Conservation (phyloP, 2,888 invertebrate species). For the Drosophila mulleri region DNA sequence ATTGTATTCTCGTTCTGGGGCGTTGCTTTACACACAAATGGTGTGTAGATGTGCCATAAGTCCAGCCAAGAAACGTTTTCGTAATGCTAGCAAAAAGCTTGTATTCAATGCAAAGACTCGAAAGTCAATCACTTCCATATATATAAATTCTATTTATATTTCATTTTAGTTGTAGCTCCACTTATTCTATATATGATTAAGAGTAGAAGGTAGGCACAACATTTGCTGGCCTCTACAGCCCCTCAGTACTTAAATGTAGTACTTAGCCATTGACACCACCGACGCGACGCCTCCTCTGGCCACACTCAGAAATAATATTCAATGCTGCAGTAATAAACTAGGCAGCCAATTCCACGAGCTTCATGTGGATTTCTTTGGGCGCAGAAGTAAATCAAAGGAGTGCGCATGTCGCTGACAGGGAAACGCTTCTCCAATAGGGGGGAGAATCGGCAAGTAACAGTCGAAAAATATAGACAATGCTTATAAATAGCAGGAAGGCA, state of each 20-base stretch:
- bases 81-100: constrained; percentile 16
- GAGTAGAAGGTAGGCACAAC: too few relatives aligned
- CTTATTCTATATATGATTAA: too few relatives aligned
- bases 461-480: constrained; percentile 54
- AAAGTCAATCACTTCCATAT: too few relatives aligned
- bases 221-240: too few relatives aligned
- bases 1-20: constrained; percentile 47
- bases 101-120: not conserved
- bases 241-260: not conserved
- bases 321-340: constrained; percentile 41
- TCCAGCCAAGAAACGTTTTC: constrained; percentile 6
- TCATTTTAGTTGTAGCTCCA: too few relatives aligned
- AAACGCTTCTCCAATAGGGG: constrained; percentile 11
- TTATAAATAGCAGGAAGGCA: constrained; percentile 64
- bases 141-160: too few relatives aligned
- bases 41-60: constrained; percentile 33
- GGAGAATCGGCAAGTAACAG: not conserved
- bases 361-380: constrained; percentile 53
- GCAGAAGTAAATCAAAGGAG: constrained; percentile 72
- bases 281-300: too few relatives aligned
- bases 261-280: too few relatives aligned
- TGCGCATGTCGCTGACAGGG: constrained; percentile 68
- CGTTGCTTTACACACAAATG: constrained; percentile 38
- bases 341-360: constrained; percentile 9
- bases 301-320: not conserved